Evolutionary conservation across 1,140 invertebrate species (phyloP), one percentile per base, ranked within the genome.

Genomic region (Cyrtorhinus lividipennis): DNA sequence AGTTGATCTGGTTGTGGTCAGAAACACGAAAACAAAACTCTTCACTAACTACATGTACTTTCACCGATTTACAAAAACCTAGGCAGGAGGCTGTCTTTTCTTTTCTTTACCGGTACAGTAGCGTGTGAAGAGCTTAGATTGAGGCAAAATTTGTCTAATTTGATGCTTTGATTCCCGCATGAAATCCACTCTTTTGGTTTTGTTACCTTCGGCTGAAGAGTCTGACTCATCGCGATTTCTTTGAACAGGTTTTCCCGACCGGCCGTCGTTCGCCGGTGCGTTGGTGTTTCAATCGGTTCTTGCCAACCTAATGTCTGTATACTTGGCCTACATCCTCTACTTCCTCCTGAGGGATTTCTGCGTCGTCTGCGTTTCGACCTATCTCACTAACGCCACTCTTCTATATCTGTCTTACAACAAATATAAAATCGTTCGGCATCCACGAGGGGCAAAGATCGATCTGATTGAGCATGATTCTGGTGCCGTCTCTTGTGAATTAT

Each of bases 341-440:
- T 83, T 86, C 68, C 76, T 89, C 20, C 71, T 93, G 1, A 71
- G 81, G 22, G 83, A 89, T 70, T 77, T 90, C 48, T 95, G 91
- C 70, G 65, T 94, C 2, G 81, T 94, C 22, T 95, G 92, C 71
- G 75, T 92, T 2, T 75, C 81, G 2, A 88, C 82, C 2, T 95
- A 94, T 71, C 56, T 86, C 5, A 71, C 92, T 0, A 92, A 93
- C 38, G 58, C 60, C 15, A n/a, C 59, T 8, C 22, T 67, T 10
- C 23, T 67, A 12, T 56, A 24, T 56, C 38, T 62, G 22, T 24
- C 46, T 56, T 5, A 10, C 8, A 8, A n/a, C 8, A 56, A 23
- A 23, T 20, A 56, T 56, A 44, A 44, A 44, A 8, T 44, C 38
- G 38, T 44, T 44, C 38, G n/a, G 8, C 8, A 44, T 44, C 38